Evolutionary conservation across 2,113 vertebrate genomes (phyloP).

Genomic region (Oplegnathus fasciatus): DNA sequence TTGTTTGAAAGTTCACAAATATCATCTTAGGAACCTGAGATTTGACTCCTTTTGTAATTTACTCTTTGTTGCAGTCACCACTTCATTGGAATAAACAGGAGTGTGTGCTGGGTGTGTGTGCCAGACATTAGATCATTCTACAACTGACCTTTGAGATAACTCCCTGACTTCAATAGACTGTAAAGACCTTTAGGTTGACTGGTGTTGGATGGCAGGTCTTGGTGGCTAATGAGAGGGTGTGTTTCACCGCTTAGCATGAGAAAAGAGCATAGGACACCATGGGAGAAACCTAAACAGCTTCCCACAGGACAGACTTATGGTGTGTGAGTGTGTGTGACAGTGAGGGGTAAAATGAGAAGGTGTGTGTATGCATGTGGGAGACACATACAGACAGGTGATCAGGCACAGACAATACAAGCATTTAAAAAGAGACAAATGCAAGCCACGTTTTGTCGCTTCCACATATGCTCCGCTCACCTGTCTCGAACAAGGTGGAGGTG

Average conservation of each 20-base stretch:
- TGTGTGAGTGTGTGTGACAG: constrained; percentile 17
- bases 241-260: constrained; percentile 17
- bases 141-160: constrained; percentile 59
- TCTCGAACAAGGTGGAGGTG: constrained; percentile 66
- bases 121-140: background rate
- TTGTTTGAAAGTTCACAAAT: background rate
- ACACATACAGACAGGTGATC: constrained; percentile 17
- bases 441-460: background rate
- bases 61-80: constrained; percentile 6
- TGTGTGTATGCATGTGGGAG: background rate
- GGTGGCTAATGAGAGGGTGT: constrained; percentile 40
- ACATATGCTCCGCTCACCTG: constrained; percentile 67
- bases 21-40: background rate
- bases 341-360: constrained; percentile 37
- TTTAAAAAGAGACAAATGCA: background rate
- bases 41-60: constrained; percentile 15
- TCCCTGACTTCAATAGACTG: constrained; percentile 34
- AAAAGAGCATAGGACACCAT: constrained; percentile 51
- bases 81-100: background rate
- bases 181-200: constrained; percentile 38
- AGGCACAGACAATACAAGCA: background rate
- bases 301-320: constrained; percentile 37
- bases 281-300: constrained; percentile 39
- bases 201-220: constrained; percentile 51
- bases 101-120: background rate